Base-by-base conservation (phyloP, 2,888 invertebrate genomes). In the Brachyopa scutellaris region DNA sequence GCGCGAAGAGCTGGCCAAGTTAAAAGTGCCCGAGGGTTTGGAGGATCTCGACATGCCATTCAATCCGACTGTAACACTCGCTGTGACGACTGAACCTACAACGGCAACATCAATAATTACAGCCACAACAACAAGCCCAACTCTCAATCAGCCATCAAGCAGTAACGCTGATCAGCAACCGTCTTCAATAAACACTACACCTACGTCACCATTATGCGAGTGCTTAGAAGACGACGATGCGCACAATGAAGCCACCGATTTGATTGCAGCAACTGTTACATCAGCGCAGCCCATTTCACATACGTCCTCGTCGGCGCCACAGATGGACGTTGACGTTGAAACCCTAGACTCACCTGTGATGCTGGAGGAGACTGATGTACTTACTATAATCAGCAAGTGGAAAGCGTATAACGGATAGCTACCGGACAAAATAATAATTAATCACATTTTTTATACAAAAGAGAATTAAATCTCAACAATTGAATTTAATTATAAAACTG, bases 1-100 rank as follows among this genome's bases (percentile, higher is more conserved):
- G 84, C 94, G 96, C 86, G 97, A 97, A 89, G 97, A 97, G 91
- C 92, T 98, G 85, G 93, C 93, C 83, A 96, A 96, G 91, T 92
- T 98, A 89, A 94, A 94, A 87, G 94, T 95, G 29, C 97, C 97
- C 4, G 91, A 93, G 45, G 95, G 95, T 9, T 90, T 95, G 51
- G 94, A 95, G 89, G 95, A 95, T 86, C 90, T 95, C 86, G 94
- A 93, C 86, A 93, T 93, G 87, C 93, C 91, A 6, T 89, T 92
- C 51, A 92, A 91, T 85, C 89, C 90, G 1, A 87, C 87, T 73
- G 88, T 88, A 7, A 87, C 88, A 3, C 64, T 89, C 17, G 73
- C 84, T 47, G 84, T 77, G 9, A 77, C 84, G 66, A 62, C 79
- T 59, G 84, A 80, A 84, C 85, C 87, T 6, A 33, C 74, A 40